Evolutionary conservation across 1,140 invertebrate species (phyloP), one percentile per base, ranked within the genome.

Genomic region (Nephila pilipes): DNA sequence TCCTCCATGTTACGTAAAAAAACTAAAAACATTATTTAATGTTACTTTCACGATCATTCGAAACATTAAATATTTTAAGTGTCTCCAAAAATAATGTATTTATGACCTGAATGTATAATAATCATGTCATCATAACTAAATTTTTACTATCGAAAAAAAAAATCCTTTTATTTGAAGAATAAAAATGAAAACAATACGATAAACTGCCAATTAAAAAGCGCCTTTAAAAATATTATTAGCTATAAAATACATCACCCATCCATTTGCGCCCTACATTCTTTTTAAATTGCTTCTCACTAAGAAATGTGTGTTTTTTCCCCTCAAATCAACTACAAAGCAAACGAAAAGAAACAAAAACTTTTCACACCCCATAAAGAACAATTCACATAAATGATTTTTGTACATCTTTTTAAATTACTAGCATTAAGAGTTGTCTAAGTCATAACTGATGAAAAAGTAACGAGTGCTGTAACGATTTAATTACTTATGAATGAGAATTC

Each of bases 401-500:
- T 69, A 22, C 22, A 36, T 38, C 87, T 88, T 88, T 69, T 88
- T 63, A 75, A 25, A 25, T 22, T 36, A n/a, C 65, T 14, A 4
- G 5, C 83, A 88, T 88, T 65, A 69, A 25, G 60, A 38, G n/a
- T 22, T 55, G 32, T 63, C 87, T 4, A 16, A 88, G 14, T 69
- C 38, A 69, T 69, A 88, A 54, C 36, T 54, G 63, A 88, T 38
- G 20, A 88, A 69, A 88, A 69, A 14, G 46, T 69, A 55, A 69
- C 2, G 63, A 54, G 36, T 4, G 65, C 25, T 46, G 54, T 88
- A 88, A 88, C 58, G 58, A 88, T 69, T 88, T 88, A 88, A 88
- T 88, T 88, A 88, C 87, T 88, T 88, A 88, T 88, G 87, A 88
- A 88, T 88, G 87, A 63, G 60, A 38, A 88, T 57, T 69, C 32